phyloP scores from a whole-genome alignment of 2,797 vertebrate genomes.

The Epinephelus malabaricus region DNA sequence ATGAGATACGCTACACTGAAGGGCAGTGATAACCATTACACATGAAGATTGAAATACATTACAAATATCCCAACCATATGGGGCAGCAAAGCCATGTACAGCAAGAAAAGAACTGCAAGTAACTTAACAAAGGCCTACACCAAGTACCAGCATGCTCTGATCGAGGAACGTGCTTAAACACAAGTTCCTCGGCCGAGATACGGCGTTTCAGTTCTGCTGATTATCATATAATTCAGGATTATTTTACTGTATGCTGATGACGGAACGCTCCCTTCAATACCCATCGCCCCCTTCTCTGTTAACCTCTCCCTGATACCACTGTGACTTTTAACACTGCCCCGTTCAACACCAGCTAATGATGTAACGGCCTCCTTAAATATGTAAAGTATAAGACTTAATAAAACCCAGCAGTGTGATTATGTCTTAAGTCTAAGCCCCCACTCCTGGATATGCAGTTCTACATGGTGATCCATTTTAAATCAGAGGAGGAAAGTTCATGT shows the following conservation, averaged over 20 bases:
- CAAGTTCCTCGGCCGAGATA: slow-evolving; percentile 72
- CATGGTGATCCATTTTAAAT: slow-evolving; percentile 84
- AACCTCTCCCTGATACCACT: slow-evolving; percentile 76
- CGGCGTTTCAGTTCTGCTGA: slow-evolving; percentile 68
- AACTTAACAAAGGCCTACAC: slow-evolving; percentile 75
- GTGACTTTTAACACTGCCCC: slow-evolving; percentile 78
- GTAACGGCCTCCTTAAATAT: slow-evolving; percentile 87
- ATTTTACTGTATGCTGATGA: slow-evolving; percentile 78
- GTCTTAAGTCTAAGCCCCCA: slow-evolving; percentile 75
- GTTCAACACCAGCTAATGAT: slow-evolving; percentile 83
- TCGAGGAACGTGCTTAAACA: slow-evolving; percentile 73
- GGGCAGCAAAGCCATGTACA: slow-evolving; percentile 76
- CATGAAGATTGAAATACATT: slow-evolving; percentile 60
- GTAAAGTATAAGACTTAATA: slow-evolving; percentile 85
- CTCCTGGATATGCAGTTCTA: slow-evolving; percentile 79
- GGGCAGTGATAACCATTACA: slow-evolving; percentile 47
- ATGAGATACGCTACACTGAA: slow-evolving; percentile 22
- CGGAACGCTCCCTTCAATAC: slow-evolving; percentile 56
- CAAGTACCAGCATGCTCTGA: slow-evolving; percentile 68
- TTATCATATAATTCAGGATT: slow-evolving; percentile 84
- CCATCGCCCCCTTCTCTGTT: slow-evolving; percentile 63
- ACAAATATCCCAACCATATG: slow-evolving; percentile 63
- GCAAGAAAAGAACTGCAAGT: slow-evolving; percentile 71
- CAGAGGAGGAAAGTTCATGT: slow-evolving; percentile 80
- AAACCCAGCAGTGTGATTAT: slow-evolving; percentile 80